Evolutionary conservation across 2,888 invertebrate species (phyloP), one percentile per base, ranked within the genome.

Genomic region (Diaperis boleti): DNA sequence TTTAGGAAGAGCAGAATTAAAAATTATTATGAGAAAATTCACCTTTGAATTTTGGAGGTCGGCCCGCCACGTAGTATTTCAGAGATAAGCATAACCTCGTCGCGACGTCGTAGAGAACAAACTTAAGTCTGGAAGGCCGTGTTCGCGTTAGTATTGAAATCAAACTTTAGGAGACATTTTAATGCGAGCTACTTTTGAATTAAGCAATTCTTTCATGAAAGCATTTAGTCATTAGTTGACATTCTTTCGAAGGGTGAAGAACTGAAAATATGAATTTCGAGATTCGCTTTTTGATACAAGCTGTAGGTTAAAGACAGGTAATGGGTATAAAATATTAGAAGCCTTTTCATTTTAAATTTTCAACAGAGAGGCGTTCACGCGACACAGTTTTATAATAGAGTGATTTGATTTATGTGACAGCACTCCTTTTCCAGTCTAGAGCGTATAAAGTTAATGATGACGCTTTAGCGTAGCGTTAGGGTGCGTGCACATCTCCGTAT

Each of bases 401-500:
- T 57, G 59, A 67, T 65, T 65, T 67, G 67, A 67, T 67, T 65
- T 67, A 67, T 62, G 65, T 56, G 62, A 62, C 67, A 62, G 64
- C 49, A 37, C 55, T 55, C 59, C 62, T 59, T 54, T 64, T 67
- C 62, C 56, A 63, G 59, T 62, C 59, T 59, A 59, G 44, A 57
- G 56, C 64, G 49, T 54, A 61, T 56, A 62, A 67, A 67, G 67
- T 65, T 65, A 67, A 67, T 67, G 67, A 67, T 62, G 65, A 49
- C 62, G 62, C 50, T 66, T 66, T 64, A 57, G 64, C 62, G 55
- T 15, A 42, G 41, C 62, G 41, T 62, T 44, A 42, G 63, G 67
- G 71, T 69, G 71, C 69, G 73, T 72, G 73, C 71, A 71, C 68
- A 68, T 70, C 66, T 66, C 61, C 68, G 69, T 72, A 71, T 72